These are phyloP conservation scores for Rousettus madagascariensis DNA, from an alignment of 2,797 vertebrate species.

Conservation along the genomic window DNA sequence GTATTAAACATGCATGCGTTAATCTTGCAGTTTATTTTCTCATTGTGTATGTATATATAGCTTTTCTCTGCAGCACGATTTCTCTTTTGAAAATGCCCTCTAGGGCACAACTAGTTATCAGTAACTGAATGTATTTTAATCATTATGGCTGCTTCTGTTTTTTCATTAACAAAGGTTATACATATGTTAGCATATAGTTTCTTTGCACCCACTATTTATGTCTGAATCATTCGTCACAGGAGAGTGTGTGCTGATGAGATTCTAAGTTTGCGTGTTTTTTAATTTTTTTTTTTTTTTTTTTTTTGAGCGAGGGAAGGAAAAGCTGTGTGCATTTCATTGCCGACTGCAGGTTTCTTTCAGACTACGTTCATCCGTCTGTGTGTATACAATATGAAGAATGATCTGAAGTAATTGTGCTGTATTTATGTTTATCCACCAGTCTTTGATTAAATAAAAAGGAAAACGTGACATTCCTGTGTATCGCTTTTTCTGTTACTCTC, in stretches of 20 bases:
- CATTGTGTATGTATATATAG: conserved; percentile 84
- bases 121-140: conserved; percentile 89
- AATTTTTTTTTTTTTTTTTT: conserved; percentile 58
- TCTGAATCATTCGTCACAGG: conserved; percentile 87
- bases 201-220: conserved; percentile 89
- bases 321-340: conserved; percentile 85
- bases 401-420: conserved; percentile 88
- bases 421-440: conserved; percentile 90
- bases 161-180: conserved; percentile 85
- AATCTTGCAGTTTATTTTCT: conserved; percentile 85
- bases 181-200: conserved; percentile 85
- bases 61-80: conserved; percentile 87
- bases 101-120: conserved; percentile 85
- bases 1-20: conserved; percentile 88
- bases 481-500: neutral
- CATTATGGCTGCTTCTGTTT: conserved; percentile 85
- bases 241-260: conserved; percentile 82
- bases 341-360: conserved; percentile 84
- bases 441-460: conserved; percentile 90
- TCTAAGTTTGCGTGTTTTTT: conserved; percentile 75
- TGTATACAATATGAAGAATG: conserved; percentile 86
- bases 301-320: conserved; percentile 78
- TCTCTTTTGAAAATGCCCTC: conserved; percentile 82
- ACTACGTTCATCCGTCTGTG: conserved; percentile 85
- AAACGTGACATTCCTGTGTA: neutral